These are phyloP conservation scores for Baccha elongata DNA, from an alignment of 2,888 invertebrate genomes.

Conservation along the genomic window DNA sequence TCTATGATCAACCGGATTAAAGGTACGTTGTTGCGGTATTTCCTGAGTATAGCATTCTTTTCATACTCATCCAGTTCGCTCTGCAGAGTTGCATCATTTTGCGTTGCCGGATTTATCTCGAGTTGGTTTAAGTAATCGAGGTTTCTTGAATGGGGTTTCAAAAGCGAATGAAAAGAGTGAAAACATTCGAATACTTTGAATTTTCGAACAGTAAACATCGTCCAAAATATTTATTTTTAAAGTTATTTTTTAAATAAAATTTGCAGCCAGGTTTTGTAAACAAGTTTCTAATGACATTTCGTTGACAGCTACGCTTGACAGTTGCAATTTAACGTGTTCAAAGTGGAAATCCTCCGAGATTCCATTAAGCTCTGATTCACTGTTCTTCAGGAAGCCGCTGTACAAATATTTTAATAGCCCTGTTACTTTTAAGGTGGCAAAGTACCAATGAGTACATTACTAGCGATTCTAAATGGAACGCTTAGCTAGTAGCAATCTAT, in stretches of 20 bases:
- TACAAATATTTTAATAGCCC: too few species aligned
- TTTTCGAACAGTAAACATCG: constrained; percentile 37
- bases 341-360: too few species aligned
- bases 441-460: too few species aligned
- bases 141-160: neutral
- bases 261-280: constrained; percentile 11
- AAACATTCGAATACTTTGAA: neutral
- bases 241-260: neutral
- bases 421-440: too few species aligned
- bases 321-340: too few species aligned
- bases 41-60: constrained; percentile 76
- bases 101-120: neutral
- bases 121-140: constrained; percentile 32
- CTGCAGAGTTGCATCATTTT: constrained; percentile 45
- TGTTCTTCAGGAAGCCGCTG: too few species aligned
- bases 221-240: neutral
- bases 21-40: constrained; percentile 77
- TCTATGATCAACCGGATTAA: constrained; percentile 75
- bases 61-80: constrained; percentile 76
- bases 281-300: constrained; percentile 7
- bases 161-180: neutral
- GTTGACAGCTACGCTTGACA: neutral
- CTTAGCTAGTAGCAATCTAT: too few species aligned
- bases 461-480: too few species aligned
- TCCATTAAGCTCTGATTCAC: too few species aligned